A percentile compares a stretch with the other conserved stretches of the same genome.
Evolutionary conservation across 1,140 invertebrate genomes (phyloP).

Genomic region (Camponotus pennsylvanicus): DNA sequence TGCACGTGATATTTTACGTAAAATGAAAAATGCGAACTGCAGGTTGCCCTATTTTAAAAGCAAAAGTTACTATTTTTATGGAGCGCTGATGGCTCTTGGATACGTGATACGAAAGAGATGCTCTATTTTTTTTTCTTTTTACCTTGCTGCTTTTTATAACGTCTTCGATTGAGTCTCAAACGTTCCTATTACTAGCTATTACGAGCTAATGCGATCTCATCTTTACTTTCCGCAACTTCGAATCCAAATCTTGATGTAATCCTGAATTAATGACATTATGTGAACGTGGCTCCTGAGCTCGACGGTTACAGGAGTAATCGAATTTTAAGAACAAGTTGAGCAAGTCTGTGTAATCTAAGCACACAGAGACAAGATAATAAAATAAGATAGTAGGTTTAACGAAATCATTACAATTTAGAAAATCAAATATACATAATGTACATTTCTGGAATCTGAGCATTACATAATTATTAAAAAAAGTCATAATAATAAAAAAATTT

Average conservation of each 20-base stretch:
- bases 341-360: background rate
- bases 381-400: background rate
- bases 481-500: background rate
- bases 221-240: background rate
- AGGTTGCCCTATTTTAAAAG: conserved; percentile 39
- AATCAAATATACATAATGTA: background rate
- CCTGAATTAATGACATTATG: conserved; percentile 33
- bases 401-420: conserved; percentile 5
- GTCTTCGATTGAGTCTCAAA: conserved; percentile 23
- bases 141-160: background rate
- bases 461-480: background rate
- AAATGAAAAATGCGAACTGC: conserved; percentile 20
- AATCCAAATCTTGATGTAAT: conserved; percentile 14
- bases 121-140: conserved; percentile 24
- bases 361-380: background rate
- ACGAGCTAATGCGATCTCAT: background rate
- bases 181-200: conserved; percentile 19
- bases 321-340: conserved; percentile 20
- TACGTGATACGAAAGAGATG: conserved; percentile 33
- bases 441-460: background rate
- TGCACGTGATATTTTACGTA: conserved; percentile 50
- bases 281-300: background rate
- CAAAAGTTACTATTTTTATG: conserved; percentile 53
- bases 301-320: background rate
- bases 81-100: conserved; percentile 43